These are phyloP conservation scores for Semotilus atromaculatus DNA, from an alignment of 2,797 vertebrate species.

Conservation along the genomic window DNA sequence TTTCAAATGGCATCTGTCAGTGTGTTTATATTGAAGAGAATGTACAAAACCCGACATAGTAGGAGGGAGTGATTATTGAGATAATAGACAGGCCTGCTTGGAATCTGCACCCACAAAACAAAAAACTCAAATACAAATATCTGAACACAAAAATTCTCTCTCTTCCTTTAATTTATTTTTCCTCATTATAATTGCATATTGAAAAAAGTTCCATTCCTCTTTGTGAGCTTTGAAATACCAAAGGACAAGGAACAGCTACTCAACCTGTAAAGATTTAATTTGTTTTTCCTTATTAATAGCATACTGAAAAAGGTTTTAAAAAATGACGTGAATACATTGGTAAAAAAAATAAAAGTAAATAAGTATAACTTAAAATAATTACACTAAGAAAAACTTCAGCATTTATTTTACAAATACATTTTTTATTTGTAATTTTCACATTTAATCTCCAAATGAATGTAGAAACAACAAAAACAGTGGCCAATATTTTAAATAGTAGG, in stretches of 20 bases:
- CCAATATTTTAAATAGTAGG: too few relatives aligned
- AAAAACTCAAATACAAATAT: slow-evolving; percentile 30
- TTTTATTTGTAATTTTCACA: too few relatives aligned
- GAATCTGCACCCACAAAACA: slow-evolving; percentile 9
- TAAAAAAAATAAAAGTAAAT: not conserved
- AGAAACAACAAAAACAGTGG: too few relatives aligned
- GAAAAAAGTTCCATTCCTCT: slow-evolving; percentile 14
- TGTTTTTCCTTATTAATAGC: not conserved
- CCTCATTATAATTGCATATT: slow-evolving; percentile 11
- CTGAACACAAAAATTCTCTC: not conserved
- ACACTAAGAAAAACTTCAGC: not conserved
- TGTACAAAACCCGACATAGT: not conserved
- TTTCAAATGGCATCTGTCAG: not conserved
- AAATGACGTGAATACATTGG: not conserved
- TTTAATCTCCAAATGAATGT: too few relatives aligned
- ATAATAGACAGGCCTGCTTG: slow-evolving; percentile 7
- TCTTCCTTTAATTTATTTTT: slow-evolving; percentile 4
- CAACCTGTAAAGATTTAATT: slow-evolving; percentile 16
- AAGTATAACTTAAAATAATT: not conserved
- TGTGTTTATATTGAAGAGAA: slow-evolving; percentile 12
- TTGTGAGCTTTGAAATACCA: slow-evolving; percentile 19
- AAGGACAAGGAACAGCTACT: not conserved
- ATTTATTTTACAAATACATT: too few relatives aligned
- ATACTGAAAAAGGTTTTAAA: not conserved
- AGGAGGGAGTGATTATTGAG: slow-evolving; percentile 15